Evolutionary conservation across 1,140 invertebrate genomes (phyloP), one percentile per base, ranked within the genome.

Genomic region (Diorhabda sublineata): DNA sequence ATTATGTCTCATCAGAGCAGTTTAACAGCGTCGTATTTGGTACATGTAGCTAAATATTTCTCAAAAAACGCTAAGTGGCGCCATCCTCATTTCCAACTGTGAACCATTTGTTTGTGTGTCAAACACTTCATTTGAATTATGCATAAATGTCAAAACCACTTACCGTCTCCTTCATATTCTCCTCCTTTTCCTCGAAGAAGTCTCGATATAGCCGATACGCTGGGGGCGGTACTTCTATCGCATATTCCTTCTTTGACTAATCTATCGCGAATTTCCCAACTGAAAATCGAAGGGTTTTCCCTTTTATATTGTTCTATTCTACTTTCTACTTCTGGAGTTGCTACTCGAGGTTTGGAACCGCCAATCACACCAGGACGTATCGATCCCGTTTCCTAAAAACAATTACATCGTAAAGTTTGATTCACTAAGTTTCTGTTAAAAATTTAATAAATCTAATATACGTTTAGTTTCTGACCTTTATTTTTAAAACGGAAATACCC

Each of bases 221-320:
- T 92, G 2, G 93, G 93, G 1, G 91, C 92, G 47, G 86, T 91
- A 69, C 88, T 90, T 70, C 91, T 84, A 78, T 94, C 92, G 74
- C 92, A 94, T 56, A 94, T 85, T 3, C 92, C 90, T 71, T 94
- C 92, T 77, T 90, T 91, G 75, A 91, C 91, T 73, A 92, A 81
- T 74, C 92, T 87, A 76, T 96, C 94, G 43, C 94, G 82, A 61
- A 96, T 95, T 84, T 97, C 94, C 92, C 92, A 96, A 47, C 91
- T 92, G 82, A 96, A 97, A 74, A 96, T 93, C 59, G 91, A 90
- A 0, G 94, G 94, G 83, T 95, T 95, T 74, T 91, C 91, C 56
- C 89, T 84, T 76, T 94, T 95, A 81, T 95, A 95, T 70, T 93
- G 89, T 73, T 95, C 92, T 71, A 97, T 95, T 72, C 90, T 86